Percentiles rank a stretch among this genome's conserved stretches.
These are phyloP conservation scores for Acrocephalus scirpaceus DNA, from an alignment of 2,797 vertebrate species.

Conservation along the genomic window DNA sequence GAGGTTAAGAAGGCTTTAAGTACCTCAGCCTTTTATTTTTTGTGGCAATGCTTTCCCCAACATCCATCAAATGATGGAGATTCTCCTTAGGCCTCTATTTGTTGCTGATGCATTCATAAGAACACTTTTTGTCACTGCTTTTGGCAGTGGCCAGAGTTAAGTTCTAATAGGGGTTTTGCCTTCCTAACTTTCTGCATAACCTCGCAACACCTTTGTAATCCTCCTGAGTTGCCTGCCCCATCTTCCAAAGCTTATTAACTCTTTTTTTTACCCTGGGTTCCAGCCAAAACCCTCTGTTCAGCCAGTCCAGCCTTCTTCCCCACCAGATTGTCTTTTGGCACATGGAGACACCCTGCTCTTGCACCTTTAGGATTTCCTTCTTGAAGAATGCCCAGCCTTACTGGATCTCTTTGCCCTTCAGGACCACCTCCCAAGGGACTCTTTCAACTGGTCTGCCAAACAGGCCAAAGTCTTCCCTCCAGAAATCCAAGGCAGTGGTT, in stretches of 20 bases:
- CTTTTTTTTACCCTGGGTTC: background rate
- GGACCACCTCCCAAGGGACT: background rate
- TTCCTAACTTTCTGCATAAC: background rate
- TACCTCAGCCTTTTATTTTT: background rate
- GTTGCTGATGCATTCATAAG: too few species aligned
- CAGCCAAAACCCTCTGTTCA: background rate
- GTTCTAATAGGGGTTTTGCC: too few species aligned
- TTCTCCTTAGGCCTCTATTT: too few species aligned
- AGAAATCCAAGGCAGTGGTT: background rate
- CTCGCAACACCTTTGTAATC: background rate
- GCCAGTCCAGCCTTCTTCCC: background rate
- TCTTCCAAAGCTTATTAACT: background rate
- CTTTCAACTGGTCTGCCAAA: background rate
- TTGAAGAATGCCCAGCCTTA: background rate
- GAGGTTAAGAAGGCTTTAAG: background rate
- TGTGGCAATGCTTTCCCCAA: background rate
- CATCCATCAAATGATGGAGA: background rate
- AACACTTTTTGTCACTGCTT: too few species aligned
- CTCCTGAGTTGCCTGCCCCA: background rate
- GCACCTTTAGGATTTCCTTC: background rate
- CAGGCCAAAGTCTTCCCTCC: background rate
- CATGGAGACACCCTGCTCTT: background rate
- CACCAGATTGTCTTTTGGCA: background rate
- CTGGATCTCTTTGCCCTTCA: background rate
- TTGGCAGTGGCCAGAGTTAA: too few species aligned